These are phyloP conservation scores for Acanthornis magna DNA, from an alignment of 2,797 vertebrate genomes.

Conservation along the genomic window DNA sequence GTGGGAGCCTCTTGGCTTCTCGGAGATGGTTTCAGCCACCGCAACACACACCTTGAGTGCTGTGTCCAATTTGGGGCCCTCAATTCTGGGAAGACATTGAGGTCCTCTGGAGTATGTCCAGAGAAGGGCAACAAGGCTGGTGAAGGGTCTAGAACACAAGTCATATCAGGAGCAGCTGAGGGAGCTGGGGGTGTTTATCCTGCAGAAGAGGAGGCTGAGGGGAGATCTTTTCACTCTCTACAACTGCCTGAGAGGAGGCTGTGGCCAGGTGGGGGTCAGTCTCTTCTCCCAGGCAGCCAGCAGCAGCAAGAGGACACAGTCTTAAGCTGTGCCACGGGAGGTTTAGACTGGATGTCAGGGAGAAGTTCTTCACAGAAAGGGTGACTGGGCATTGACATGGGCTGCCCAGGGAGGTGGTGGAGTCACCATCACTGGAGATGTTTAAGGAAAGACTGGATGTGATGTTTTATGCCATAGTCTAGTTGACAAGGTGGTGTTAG, in stretches of 20 bases:
- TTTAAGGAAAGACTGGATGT: not conserved
- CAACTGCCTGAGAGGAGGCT: not conserved
- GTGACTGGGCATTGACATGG: not conserved
- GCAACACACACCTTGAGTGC: rapidly evolving
- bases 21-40: no score
- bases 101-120: no score
- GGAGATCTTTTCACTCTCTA: no score
- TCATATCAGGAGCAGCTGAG: rapidly evolving
- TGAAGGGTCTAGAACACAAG: not conserved
- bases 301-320: not conserved
- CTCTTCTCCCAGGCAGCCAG: not conserved
- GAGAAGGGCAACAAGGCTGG: not conserved
- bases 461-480: rapidly evolving
- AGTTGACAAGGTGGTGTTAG: not conserved
- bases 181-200: not conserved
- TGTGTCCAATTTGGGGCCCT: not conserved
- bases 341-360: not conserved
- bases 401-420: not conserved
- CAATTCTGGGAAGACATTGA: not conserved
- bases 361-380: not conserved
- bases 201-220: not conserved
- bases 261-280: not conserved
- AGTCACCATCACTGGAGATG: not conserved
- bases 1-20: no score
- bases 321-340: rapidly evolving